Evolutionary conservation across 2,113 vertebrate species (phyloP).

Genomic region (Hippocampus abdominalis): DNA sequence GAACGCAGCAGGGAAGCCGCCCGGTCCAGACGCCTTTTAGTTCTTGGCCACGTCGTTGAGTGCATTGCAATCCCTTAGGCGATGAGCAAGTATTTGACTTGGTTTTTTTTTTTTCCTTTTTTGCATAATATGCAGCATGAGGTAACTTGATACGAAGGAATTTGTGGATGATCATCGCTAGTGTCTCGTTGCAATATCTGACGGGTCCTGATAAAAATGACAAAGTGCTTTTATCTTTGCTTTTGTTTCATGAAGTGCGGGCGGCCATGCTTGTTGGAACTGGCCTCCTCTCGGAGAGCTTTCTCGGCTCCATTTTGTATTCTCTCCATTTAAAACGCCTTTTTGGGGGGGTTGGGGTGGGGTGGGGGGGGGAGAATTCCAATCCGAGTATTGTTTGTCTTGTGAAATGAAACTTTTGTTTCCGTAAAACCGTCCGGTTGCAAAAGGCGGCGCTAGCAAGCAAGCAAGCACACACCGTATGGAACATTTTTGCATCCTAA

Average conservation of each 20-base stretch:
- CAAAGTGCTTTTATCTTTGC: not conserved
- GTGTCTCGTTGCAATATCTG: not conserved
- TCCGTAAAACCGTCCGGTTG: not conserved
- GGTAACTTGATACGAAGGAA: not conserved
- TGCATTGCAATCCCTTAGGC: not conserved
- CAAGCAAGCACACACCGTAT: not conserved
- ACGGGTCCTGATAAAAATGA: not conserved
- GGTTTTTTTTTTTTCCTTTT: not conserved
- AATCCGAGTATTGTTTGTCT: constrained; percentile 1
- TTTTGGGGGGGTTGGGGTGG: not conserved
- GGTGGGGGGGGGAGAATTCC: not conserved
- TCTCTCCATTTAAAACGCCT: constrained; percentile 4
- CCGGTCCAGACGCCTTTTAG: not conserved
- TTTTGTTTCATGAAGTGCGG: not conserved
- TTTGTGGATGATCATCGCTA: constrained; percentile 1
- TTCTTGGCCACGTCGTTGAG: not conserved
- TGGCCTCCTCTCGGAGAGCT: not conserved
- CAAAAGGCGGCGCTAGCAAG: not conserved
- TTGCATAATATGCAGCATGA: not conserved
- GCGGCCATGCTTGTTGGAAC: not conserved
- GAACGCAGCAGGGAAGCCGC: not conserved
- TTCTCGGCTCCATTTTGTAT: not conserved
- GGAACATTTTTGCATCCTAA: not conserved
- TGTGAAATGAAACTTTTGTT: constrained; percentile 7
- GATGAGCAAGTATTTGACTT: not conserved